A percentile compares a stretch with the other conserved stretches of the same genome.
Conservation (phyloP, 1,140 invertebrate genomes). For the Wasmannia auropunctata region DNA sequence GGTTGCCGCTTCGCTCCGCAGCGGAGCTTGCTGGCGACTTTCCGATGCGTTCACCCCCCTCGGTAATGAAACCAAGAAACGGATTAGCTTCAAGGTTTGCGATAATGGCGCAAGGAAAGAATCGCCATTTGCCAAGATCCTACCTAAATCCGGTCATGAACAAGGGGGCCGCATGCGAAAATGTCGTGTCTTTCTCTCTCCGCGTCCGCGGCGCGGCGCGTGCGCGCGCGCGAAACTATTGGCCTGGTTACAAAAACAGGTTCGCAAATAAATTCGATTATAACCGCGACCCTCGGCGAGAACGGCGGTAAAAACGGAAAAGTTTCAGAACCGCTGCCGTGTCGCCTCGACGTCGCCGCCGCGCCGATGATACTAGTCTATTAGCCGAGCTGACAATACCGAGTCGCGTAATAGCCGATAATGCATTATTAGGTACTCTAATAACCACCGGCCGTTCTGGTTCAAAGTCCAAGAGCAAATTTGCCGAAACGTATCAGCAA, state of each 20-base stretch:
- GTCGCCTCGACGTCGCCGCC: conserved; percentile 9
- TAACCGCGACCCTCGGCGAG: neutral
- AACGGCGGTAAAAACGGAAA: conserved; percentile 4
- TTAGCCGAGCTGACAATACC: conserved; percentile 41
- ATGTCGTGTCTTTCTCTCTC: neutral
- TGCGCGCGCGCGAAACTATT: conserved; percentile 8
- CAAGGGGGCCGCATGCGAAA: conserved; percentile 9
- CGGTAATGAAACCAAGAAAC: conserved; percentile 58
- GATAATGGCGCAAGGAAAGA: conserved; percentile 60
- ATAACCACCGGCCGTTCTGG: conserved; percentile 21
- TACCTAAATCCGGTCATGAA: conserved; percentile 35
- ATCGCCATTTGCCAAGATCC: conserved; percentile 61
- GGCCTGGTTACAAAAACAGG: conserved; percentile 40
- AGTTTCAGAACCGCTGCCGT: neutral
- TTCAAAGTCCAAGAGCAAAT: conserved; percentile 62
- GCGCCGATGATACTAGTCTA: conserved; percentile 15
- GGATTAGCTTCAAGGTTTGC: conserved; percentile 70
- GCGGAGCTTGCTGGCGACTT: conserved; percentile 63
- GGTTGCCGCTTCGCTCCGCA: conserved; percentile 5
- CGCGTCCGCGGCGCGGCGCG: too few relatives aligned
- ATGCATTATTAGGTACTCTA: conserved; percentile 49
- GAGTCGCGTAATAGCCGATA: conserved; percentile 32
- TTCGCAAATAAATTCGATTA: conserved; percentile 43
- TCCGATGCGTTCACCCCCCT: conserved; percentile 57
- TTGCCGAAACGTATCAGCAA: conserved; percentile 52